These are phyloP conservation scores for Torymus texanus DNA, from an alignment of 2,888 invertebrate species.

Conservation along the genomic window DNA sequence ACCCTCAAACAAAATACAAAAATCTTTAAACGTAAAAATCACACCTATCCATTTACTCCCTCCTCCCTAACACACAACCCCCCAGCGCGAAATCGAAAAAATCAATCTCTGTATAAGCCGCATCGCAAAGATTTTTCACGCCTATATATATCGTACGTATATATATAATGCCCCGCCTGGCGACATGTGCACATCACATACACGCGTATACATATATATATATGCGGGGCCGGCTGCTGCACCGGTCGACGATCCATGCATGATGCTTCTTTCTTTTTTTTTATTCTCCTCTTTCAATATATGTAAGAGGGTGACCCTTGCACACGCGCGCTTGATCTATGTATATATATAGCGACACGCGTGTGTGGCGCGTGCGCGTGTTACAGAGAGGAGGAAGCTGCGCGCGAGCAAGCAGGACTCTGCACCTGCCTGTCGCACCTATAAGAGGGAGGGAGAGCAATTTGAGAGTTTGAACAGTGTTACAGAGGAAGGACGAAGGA, in stretches of 20 bases:
- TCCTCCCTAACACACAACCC: background rate
- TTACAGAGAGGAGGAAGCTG: background rate
- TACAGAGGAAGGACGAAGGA: no score
- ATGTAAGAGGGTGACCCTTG: no score
- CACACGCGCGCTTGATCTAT: background rate
- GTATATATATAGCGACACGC: background rate
- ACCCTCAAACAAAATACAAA: background rate
- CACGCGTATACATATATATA: no score
- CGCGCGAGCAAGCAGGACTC: background rate
- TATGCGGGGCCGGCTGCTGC: no score
- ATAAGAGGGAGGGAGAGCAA: no score
- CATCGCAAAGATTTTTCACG: slow-evolving; percentile 31
- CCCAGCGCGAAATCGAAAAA: slow-evolving; percentile 29
- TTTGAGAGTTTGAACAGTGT: no score
- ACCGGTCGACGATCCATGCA: no score
- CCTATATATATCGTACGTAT: background rate
- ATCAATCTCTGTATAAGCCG: background rate
- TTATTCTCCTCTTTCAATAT: no score
- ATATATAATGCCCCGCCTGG: no score
- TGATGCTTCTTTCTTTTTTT: no score
- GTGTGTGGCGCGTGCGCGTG: background rate
- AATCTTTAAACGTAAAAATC: background rate
- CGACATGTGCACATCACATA: no score
- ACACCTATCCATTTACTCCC: background rate
- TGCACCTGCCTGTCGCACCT: background rate